Base-by-base conservation (phyloP, 2,888 invertebrate genomes). In the Dascillus cervinus region DNA sequence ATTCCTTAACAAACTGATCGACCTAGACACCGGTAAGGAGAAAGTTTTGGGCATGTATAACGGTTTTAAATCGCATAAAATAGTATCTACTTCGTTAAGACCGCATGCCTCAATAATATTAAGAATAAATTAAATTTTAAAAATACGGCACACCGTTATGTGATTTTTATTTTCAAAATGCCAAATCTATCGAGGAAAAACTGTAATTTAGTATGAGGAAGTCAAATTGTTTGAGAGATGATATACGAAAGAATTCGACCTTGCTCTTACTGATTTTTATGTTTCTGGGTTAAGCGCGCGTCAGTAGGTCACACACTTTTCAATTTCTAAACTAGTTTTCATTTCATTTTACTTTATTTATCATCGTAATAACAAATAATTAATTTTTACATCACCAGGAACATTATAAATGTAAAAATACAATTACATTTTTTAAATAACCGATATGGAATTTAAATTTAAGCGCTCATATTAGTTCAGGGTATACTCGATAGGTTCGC, bases 261-360 rank as follows among this genome's bases (percentile, higher is more conserved):
- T 40, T 40, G 40, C 26, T 36, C 39, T 39, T 39, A 26, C 36
- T 33, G 29, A 32, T 37, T 27, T 34, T 29, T 30, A 30, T 17
- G 17, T 44, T 49, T 47, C 41, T 49, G 41, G 48, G 50, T 48
- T 46, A 46, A 25, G 30, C 37, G 34, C 22, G 26, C 29, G 29
- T 22, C 38, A 45, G 41, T 48, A 37, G 46, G 47, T 47, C 46
- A 47, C 43, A 42, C 32, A 48, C 50, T 50, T 52, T 54, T 53
- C 54, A 49, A 52, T 56, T 56, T 56, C 54, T 52, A 55, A 52
- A 54, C 53, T 53, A 53, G 54, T 55, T 56, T 56, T 56, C 50
- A 53, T 56, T 56, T 56, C 54, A 50, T 53, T 55, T 34, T 34
- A 30, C 32, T 43, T 33, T 29, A 34, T 37, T 26, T 31, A 19